phyloP scores from a whole-genome alignment of 2,888 invertebrate species.

The Gnatocerus cornutus region DNA sequence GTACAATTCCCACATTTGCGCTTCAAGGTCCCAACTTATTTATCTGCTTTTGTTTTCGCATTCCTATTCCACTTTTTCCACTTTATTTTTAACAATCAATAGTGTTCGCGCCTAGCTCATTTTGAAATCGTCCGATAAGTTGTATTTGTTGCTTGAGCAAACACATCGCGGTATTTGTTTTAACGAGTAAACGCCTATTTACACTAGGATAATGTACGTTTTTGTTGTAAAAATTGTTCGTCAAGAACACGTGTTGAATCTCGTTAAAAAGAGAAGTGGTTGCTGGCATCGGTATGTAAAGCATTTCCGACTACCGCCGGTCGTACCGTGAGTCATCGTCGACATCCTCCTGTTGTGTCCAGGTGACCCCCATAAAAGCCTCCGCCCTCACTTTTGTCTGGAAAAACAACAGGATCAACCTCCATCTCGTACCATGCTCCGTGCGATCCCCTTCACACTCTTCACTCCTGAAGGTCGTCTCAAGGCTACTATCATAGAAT shows the following conservation, averaged over 20 bases:
- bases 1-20: conserved; percentile 53
- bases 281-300: conserved; percentile 42
- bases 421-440: conserved; percentile 37
- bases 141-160: conserved; percentile 32
- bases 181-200: conserved; percentile 30
- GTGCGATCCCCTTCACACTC: conserved; percentile 39
- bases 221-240: conserved; percentile 18
- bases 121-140: conserved; percentile 24
- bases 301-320: conserved; percentile 49
- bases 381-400: conserved; percentile 44
- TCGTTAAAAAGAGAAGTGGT: conserved; percentile 25
- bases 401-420: conserved; percentile 20
- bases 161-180: conserved; percentile 31
- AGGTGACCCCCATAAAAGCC: conserved; percentile 45
- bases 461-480: conserved; percentile 46
- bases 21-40: conserved; percentile 50
- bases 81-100: too few species aligned
- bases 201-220: conserved; percentile 23
- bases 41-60: conserved; percentile 26
- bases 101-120: neutral
- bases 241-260: conserved; percentile 39
- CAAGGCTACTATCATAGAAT: conserved; percentile 48
- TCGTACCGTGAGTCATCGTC: conserved; percentile 41
- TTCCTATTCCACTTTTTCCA: neutral
- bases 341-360: conserved; percentile 22